Percentiles rank a stretch among this genome's conserved stretches.
phyloP scores from a whole-genome alignment of 1,140 invertebrate species.

The Neodiprion fabricii region DNA sequence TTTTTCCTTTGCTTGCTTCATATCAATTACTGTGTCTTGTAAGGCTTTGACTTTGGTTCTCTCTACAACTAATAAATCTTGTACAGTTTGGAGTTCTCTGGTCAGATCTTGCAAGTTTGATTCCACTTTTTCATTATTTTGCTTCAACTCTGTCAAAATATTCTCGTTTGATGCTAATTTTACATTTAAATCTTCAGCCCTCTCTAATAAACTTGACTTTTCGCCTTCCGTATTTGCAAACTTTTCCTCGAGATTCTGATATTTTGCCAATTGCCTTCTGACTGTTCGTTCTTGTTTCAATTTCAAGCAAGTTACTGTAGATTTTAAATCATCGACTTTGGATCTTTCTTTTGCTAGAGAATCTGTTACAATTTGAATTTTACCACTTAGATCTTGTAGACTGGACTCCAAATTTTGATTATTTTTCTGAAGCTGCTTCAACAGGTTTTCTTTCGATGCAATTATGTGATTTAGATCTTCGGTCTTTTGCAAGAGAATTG shows the following conservation, averaged over 20 bases:
- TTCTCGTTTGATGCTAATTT: neutral
- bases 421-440: neutral
- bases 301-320: neutral
- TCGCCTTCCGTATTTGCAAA: conserved; percentile 11
- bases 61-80: neutral
- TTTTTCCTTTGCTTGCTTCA: conserved; percentile 22
- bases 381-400: conserved; percentile 21
- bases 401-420: neutral
- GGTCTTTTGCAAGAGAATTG: neutral
- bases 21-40: neutral
- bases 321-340: conserved; percentile 8
- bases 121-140: neutral
- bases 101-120: neutral
- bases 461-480: conserved; percentile 16
- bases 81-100: neutral
- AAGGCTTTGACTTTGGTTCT: neutral
- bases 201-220: neutral
- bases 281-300: conserved; percentile 2
- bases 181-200: neutral
- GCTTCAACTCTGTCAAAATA: neutral
- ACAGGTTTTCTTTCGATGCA: neutral
- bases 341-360: neutral
- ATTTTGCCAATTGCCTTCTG: neutral
- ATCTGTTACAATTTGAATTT: conserved; percentile 24
- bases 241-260: conserved; percentile 11